These are phyloP conservation scores for Heliconius nattereri DNA, from an alignment of 1,140 invertebrate genomes.

Conservation along the genomic window DNA sequence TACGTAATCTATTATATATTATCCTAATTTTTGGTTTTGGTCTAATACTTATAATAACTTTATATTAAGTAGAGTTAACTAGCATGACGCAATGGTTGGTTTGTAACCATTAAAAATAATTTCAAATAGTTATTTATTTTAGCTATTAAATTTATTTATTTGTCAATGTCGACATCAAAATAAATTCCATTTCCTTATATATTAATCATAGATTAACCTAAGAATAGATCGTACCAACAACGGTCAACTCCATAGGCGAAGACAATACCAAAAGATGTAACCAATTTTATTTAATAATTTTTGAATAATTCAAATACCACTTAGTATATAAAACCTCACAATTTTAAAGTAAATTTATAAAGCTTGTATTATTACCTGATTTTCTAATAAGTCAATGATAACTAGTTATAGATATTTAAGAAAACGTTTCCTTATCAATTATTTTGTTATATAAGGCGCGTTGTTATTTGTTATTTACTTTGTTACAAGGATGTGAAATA, in stretches of 20 bases:
- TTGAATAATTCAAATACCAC: neutral
- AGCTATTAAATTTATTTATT: neutral
- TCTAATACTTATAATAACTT: too few species aligned
- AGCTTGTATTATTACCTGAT: neutral
- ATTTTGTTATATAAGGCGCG: neutral
- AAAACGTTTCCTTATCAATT: neutral
- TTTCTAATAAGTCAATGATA: neutral
- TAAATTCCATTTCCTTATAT: neutral
- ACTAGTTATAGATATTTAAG: neutral
- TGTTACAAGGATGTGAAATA: neutral
- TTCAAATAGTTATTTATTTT: neutral
- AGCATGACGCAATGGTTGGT: too few species aligned
- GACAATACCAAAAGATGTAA: neutral
- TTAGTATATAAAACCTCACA: neutral
- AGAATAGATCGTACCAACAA: neutral
- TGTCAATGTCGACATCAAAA: neutral
- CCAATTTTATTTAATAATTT: neutral
- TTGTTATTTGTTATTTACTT: neutral
- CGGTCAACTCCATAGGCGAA: neutral
- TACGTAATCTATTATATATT: too few species aligned
- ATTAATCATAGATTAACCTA: too few species aligned
- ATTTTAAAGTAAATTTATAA: neutral
- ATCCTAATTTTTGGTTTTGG: too few species aligned
- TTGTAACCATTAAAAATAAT: neutral
- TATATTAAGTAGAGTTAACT: too few species aligned